Conservation (phyloP, 2,888 invertebrate genomes). For the Protophormia terraenovae region DNA sequence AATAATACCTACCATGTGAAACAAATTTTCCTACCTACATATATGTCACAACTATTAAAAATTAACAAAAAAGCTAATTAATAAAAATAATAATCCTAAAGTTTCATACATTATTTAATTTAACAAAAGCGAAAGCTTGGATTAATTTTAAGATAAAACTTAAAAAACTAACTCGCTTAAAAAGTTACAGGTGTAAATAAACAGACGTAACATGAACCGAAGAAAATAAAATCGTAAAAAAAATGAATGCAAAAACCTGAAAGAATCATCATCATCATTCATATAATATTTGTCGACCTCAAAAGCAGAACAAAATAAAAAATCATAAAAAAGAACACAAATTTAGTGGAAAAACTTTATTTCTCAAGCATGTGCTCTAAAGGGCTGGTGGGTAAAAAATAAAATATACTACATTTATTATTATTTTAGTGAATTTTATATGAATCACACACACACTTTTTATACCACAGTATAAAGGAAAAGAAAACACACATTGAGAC, state of each 20-base stretch:
- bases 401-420: neutral
- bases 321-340: slow-evolving; percentile 14
- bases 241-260: slow-evolving; percentile 9
- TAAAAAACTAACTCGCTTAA: neutral
- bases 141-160: neutral
- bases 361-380: slow-evolving; percentile 28
- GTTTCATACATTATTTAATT: too few relatives aligned
- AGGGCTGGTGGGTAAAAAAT: neutral
- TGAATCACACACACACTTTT: neutral
- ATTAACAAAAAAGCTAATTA: too few relatives aligned
- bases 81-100: too few relatives aligned
- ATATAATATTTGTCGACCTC: slow-evolving; percentile 36
- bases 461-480: neutral
- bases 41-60: too few relatives aligned
- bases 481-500: neutral
- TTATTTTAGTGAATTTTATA: neutral
- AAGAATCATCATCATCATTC: slow-evolving; percentile 11
- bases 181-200: slow-evolving; percentile 27
- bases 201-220: neutral
- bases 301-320: slow-evolving; percentile 20
- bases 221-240: neutral
- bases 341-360: slow-evolving; percentile 22
- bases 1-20: too few relatives aligned
- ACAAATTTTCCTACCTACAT: too few relatives aligned
- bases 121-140: too few relatives aligned